Evolutionary conservation across 2,888 invertebrate genomes (phyloP), one percentile per base, ranked within the genome.

Genomic region (Dioctria linearis): DNA sequence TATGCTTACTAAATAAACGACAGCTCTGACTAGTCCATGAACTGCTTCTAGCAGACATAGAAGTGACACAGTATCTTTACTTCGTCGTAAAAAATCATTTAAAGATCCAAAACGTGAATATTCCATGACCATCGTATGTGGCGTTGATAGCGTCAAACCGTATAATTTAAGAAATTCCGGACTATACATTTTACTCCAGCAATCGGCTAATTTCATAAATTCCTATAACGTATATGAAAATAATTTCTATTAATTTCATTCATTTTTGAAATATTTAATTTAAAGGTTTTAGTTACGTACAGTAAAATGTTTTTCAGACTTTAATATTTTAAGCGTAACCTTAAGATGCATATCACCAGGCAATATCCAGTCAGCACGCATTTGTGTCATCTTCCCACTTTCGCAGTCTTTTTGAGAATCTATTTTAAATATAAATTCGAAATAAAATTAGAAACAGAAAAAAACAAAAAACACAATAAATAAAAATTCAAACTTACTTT

Each of bases 1-100:
- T 67, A 61, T 40, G 87, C 87, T 88, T 88, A 95, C 95, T 89
- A 97, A 90, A 89, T 96, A 95, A 93, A 95, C 96, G 42, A 97
- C 90, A 8, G 96, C 97, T 46, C 95, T 93, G 2, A 96, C 96
- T 78, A 97, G 87, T 78, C 94, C 93, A 43, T 95, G 94, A 8
- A 95, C 92, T 63, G 96, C 95, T 88, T 96, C 96, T 83, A 96
- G 92, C 83, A 97, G 90, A 86, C 96, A 95, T 0, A 94, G 91
- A 2, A 91, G 89, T 85, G 92, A 91, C 4, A 95, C 88, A 49
- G 90, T 89, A 3, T 90, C 87, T 37, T 87, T 88, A 80, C 90
- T 87, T 81, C 88, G 87, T 81, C 90, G 89, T 83, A 84, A 83
- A 82, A 88, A 89, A 76, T 86, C 90, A 86, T 96, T 95, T 11